Base-by-base conservation (phyloP, 2,113 vertebrate genomes). In the Xenopus laevis region DNA sequence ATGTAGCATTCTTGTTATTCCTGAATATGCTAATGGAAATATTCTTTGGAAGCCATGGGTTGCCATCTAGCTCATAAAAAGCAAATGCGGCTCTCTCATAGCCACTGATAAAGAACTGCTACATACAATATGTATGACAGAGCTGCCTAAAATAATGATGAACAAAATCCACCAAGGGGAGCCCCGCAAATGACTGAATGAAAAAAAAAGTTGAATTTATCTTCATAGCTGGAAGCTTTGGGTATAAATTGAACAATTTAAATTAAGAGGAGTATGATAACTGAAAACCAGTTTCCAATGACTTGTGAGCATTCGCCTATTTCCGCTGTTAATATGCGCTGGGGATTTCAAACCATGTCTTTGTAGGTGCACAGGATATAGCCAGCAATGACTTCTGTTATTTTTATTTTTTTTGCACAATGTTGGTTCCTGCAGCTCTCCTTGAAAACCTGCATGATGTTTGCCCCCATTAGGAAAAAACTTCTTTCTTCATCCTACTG, bases 221-320 rank as follows among this genome's bases (percentile, higher is more conserved):
- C 57, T 46, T 61, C 21, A 64, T 79, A 80, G 79, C 79, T 79
- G 80, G 77, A 83, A 83, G 47, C 15, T 50, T 50, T 61, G 72
- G 73, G 78, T 18, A 78, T 72, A 72, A 81, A 78, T 67, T 68
- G 64, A 53, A 63, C 30, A 27, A n/a, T 52, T 63, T 46, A 62
- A 63, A 63, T 45, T 61, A 13, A 71, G 46, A 61, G 57, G 20
- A 55, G 27, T 47, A 13, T 21, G 55, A 18, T 20, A 60, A 18
- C 20, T 30, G 17, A 40, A 40, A 40, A 40, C 33, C 23, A 20
- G 40, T 40, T 61, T 64, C 13, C 27, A 64, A 17, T 40, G 57
- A 47, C 8, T 46, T 16, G 18, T 46, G n/a, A 10, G 11, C 46
- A 45, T 71, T 71, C n/a, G 40, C 16, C 16, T 57, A 20, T n/a